Evolutionary conservation across 2,888 invertebrate species (phyloP).

Genomic region (Aphelenchoides bicaudatus): DNA sequence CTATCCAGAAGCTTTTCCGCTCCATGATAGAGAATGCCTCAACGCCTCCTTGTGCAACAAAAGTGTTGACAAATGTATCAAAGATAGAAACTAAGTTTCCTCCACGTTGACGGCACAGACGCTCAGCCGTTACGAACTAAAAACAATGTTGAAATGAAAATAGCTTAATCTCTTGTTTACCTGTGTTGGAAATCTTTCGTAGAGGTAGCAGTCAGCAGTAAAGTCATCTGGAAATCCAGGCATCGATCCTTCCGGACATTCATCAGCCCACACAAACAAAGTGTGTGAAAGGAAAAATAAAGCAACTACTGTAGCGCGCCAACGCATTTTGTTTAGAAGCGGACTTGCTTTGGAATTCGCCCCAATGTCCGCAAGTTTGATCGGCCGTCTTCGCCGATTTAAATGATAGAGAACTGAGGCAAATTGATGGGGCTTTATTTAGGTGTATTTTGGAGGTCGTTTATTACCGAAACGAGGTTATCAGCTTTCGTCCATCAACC

Average conservation of each 20-base stretch:
- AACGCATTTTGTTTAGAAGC: constrained; percentile 8
- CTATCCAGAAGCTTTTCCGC: background rate
- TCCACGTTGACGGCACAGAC: constrained; percentile 3
- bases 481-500: no score
- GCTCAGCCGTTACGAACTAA: constrained; percentile 15
- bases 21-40: constrained; percentile 9
- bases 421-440: background rate
- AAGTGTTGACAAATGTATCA: no score
- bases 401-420: background rate
- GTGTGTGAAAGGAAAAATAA: constrained; percentile 2
- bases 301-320: background rate
- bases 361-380: background rate
- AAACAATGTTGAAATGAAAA: background rate
- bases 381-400: background rate
- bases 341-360: background rate
- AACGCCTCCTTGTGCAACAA: constrained; percentile 7
- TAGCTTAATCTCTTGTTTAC: background rate
- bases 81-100: background rate
- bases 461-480: no score
- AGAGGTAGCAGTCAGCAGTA: constrained; percentile 9
- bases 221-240: background rate
- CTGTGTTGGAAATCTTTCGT: no score
- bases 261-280: background rate
- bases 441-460: no score
- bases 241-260: constrained; percentile 2